A percentile compares a stretch with the other conserved stretches of the same genome.
phyloP scores from a whole-genome alignment of 2,888 invertebrate genomes.

The Unio delphinus region DNA sequence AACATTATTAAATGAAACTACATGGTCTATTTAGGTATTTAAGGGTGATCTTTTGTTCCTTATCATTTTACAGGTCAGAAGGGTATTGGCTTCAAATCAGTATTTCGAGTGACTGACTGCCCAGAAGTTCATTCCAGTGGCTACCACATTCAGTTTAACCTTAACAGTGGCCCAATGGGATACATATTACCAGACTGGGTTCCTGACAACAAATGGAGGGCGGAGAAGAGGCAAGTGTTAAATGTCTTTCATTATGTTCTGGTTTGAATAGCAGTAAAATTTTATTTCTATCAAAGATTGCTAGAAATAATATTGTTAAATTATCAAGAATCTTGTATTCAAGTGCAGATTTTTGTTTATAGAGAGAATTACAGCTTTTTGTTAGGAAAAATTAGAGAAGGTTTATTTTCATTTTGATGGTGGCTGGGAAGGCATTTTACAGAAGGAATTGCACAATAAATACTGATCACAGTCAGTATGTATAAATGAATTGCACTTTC shows the following conservation, averaged over 20 bases:
- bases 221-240: constrained; percentile 15
- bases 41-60: background rate
- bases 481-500: no score
- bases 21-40: background rate
- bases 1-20: background rate
- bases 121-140: constrained; percentile 71
- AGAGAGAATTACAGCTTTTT: no score
- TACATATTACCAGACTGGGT: constrained; percentile 71
- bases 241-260: background rate
- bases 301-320: no score
- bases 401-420: no score
- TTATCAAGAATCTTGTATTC: no score
- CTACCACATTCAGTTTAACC: constrained; percentile 69
- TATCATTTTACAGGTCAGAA: constrained; percentile 65
- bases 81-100: constrained; percentile 72
- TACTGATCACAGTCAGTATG: no score
- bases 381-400: no score
- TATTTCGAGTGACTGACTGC: constrained; percentile 68
- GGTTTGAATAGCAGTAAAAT: constrained; percentile 2
- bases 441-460: no score
- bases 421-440: no score
- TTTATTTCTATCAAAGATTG: background rate
- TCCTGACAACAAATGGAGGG: constrained; percentile 20
- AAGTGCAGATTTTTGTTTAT: no score
- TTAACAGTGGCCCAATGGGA: constrained; percentile 67